phyloP scores from a whole-genome alignment of 2,888 invertebrate genomes.

The Heliconius charithonia region DNA sequence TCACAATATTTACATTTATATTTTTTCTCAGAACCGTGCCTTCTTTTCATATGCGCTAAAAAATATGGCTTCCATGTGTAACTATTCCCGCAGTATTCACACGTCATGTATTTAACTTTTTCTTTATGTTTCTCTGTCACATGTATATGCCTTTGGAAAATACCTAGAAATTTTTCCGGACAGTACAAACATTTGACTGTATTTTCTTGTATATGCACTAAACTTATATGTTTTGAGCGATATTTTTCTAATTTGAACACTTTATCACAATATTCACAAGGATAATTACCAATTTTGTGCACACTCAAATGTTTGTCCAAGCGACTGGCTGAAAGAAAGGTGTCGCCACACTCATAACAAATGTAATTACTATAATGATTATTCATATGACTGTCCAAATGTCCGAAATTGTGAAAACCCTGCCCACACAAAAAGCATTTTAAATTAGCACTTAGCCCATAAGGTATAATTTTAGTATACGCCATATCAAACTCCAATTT shows the following conservation, averaged over 20 bases:
- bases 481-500: conserved; percentile 55
- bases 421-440: conserved; percentile 62
- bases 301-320: conserved; percentile 67
- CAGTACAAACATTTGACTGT: conserved; percentile 63
- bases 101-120: conserved; percentile 57
- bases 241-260: conserved; percentile 68
- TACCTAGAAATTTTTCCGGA: conserved; percentile 53
- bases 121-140: conserved; percentile 57
- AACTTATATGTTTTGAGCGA: conserved; percentile 58
- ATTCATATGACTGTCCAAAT: conserved; percentile 70
- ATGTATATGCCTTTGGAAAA: conserved; percentile 58
- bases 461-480: conserved; percentile 62
- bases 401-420: conserved; percentile 54
- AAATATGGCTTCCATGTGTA: conserved; percentile 75
- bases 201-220: conserved; percentile 54
- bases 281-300: conserved; percentile 69
- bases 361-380: conserved; percentile 67
- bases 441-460: conserved; percentile 51
- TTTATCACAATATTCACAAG: conserved; percentile 74
- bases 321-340: conserved; percentile 56
- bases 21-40: conserved; percentile 62
- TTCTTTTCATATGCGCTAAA: conserved; percentile 65
- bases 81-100: conserved; percentile 61
- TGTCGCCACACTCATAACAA: conserved; percentile 67
- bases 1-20: conserved; percentile 55